Evolutionary conservation across 2,888 invertebrate species (phyloP).

Genomic region (Notodromas monacha): DNA sequence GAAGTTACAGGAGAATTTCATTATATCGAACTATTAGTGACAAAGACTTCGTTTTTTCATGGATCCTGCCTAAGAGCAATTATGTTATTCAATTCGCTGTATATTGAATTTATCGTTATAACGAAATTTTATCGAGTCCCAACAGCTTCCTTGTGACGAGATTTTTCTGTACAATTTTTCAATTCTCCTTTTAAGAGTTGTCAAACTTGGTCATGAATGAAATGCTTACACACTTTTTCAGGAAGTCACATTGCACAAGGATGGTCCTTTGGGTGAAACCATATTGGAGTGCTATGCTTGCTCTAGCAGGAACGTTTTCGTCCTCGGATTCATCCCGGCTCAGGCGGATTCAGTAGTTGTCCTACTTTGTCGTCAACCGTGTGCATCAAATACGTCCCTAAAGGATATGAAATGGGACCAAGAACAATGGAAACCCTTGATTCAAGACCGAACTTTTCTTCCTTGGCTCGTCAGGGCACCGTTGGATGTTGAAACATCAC

Average conservation of each 20-base stretch:
- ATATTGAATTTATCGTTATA: too few species aligned
- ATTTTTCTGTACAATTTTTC: too few species aligned
- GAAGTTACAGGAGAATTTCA: too few species aligned
- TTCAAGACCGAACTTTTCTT: slow-evolving; percentile 75
- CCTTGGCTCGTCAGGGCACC: slow-evolving; percentile 96
- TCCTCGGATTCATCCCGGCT: slow-evolving; percentile 92
- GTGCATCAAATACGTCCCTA: slow-evolving; percentile 77
- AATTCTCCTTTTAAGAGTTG: neutral
- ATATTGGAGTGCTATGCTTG: slow-evolving; percentile 95
- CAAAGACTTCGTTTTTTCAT: too few species aligned
- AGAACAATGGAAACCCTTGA: slow-evolving; percentile 90
- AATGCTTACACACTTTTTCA: slow-evolving; percentile 11
- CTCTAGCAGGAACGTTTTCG: slow-evolving; percentile 88
- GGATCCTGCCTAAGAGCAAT: too few species aligned
- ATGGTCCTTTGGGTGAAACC: slow-evolving; percentile 89
- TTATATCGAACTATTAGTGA: too few species aligned
- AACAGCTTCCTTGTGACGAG: too few species aligned
- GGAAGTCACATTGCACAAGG: slow-evolving; percentile 84
- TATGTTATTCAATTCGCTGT: too few species aligned
- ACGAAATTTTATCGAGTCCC: too few species aligned
- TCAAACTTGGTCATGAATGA: neutral
- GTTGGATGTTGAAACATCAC: slow-evolving; percentile 70
- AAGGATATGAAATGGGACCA: slow-evolving; percentile 99
- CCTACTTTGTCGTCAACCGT: slow-evolving; percentile 81
- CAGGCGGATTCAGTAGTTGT: slow-evolving; percentile 96